Evolutionary conservation across 2,797 vertebrate species (phyloP).

Genomic region (Percopsis omiscomaycus): DNA sequence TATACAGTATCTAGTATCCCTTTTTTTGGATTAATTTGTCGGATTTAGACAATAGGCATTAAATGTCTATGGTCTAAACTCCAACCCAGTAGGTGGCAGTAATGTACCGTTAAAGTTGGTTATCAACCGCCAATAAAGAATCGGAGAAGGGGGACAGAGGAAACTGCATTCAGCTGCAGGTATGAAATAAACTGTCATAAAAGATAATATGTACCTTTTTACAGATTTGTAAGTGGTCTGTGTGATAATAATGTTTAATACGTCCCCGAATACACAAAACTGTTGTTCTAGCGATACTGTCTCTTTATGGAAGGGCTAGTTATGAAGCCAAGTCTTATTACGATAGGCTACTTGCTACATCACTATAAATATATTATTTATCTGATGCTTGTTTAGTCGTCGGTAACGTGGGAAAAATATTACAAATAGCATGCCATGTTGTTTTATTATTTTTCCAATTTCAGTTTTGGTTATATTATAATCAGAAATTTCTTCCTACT

Average conservation of each 20-base stretch:
- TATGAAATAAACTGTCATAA: slow-evolving; percentile 15
- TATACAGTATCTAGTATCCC: too few species aligned
- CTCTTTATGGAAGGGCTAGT: neutral
- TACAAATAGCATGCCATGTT: too few species aligned
- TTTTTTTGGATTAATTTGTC: too few species aligned
- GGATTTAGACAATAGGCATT: neutral
- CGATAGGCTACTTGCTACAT: too few species aligned
- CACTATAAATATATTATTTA: too few species aligned
- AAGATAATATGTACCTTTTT: neutral
- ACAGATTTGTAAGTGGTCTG: accelerated
- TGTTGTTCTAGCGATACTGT: neutral
- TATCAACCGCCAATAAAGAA: neutral
- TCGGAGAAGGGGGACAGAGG: slow-evolving; percentile 25
- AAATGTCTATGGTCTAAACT: neutral
- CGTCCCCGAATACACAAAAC: accelerated
- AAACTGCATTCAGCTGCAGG: slow-evolving; percentile 32
- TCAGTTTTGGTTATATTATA: too few species aligned
- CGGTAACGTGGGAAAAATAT: too few species aligned
- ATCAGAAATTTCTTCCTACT: too few species aligned
- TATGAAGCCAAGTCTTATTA: too few species aligned
- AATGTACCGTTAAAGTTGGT: neutral
- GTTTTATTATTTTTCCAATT: too few species aligned
- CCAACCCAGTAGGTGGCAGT: slow-evolving; percentile 6
- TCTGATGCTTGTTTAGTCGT: too few species aligned
- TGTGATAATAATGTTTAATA: neutral